Conservation (phyloP, 2,113 vertebrate genomes). For the Pelodiscus sinensis region DNA sequence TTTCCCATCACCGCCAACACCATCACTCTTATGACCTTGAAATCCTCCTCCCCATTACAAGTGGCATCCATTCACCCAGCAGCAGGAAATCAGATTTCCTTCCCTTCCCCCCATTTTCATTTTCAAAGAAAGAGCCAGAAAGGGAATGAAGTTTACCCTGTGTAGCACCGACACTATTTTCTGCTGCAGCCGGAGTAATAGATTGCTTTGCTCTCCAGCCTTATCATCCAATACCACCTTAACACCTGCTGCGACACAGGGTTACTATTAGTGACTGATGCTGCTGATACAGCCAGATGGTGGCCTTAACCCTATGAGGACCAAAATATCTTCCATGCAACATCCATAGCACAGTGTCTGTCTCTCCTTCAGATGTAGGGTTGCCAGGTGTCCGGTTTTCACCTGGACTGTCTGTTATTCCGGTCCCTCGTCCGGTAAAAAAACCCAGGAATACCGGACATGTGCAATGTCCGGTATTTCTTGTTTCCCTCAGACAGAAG, state of each 20-base stretch:
- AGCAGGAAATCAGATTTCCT: conserved; percentile 70
- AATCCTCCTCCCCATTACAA: conserved; percentile 45
- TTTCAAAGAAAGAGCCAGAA: conserved; percentile 59
- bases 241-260: conserved; percentile 53
- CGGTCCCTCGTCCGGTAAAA: too few relatives aligned
- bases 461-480: too few relatives aligned
- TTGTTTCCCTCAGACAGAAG: too few relatives aligned
- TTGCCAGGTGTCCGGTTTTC: too few relatives aligned
- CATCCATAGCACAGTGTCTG: background rate
- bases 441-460: too few relatives aligned
- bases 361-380: background rate
- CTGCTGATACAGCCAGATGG: background rate
- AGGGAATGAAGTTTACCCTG: conserved; percentile 44
- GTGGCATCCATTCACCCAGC: conserved; percentile 59
- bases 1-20: conserved; percentile 53
- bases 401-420: too few relatives aligned
- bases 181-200: conserved; percentile 27
- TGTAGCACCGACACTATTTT: conserved; percentile 43
- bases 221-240: conserved; percentile 68
- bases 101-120: conserved; percentile 59
- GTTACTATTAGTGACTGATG: conserved; percentile 70
- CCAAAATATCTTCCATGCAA: background rate
- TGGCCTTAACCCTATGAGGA: conserved; percentile 35
- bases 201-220: conserved; percentile 53
- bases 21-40: conserved; percentile 75